A percentile compares a stretch with the other conserved stretches of the same genome.
phyloP scores from a whole-genome alignment of 1,140 invertebrate species.

The Apolygus lucorum region DNA sequence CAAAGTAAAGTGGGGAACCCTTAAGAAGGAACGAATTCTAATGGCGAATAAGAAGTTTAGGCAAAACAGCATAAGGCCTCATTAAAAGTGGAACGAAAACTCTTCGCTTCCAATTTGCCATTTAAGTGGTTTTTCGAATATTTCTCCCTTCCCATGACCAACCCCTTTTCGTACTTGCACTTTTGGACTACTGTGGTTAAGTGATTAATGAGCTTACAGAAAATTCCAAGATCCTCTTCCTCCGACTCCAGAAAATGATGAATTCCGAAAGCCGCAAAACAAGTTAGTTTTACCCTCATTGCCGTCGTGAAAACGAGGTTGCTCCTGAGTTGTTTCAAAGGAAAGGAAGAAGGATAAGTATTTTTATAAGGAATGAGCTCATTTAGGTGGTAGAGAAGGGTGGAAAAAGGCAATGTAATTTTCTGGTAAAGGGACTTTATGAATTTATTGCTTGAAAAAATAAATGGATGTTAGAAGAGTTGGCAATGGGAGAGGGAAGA shows the following conservation, averaged over 20 bases:
- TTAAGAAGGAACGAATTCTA: neutral
- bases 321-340: neutral
- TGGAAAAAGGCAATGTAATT: neutral
- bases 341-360: neutral
- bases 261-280: neutral
- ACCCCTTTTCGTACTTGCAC: neutral
- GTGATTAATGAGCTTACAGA: constrained; percentile 1
- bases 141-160: neutral
- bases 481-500: neutral
- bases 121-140: constrained; percentile 15
- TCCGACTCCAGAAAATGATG: neutral
- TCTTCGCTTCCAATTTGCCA: constrained; percentile 4
- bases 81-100: constrained; percentile 3
- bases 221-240: neutral
- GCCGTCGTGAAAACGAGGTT: neutral
- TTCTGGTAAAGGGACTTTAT: constrained; percentile 7
- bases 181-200: neutral
- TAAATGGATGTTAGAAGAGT: neutral
- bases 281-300: neutral
- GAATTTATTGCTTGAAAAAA: constrained; percentile 8
- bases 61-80: constrained; percentile 7
- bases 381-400: neutral
- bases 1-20: neutral
- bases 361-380: constrained; percentile 13
- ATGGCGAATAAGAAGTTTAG: constrained; percentile 12